Percentiles rank a stretch among this genome's conserved stretches.
These are phyloP conservation scores for Yponomeuta sedellus DNA, from an alignment of 2,888 invertebrate genomes.

Conservation along the genomic window DNA sequence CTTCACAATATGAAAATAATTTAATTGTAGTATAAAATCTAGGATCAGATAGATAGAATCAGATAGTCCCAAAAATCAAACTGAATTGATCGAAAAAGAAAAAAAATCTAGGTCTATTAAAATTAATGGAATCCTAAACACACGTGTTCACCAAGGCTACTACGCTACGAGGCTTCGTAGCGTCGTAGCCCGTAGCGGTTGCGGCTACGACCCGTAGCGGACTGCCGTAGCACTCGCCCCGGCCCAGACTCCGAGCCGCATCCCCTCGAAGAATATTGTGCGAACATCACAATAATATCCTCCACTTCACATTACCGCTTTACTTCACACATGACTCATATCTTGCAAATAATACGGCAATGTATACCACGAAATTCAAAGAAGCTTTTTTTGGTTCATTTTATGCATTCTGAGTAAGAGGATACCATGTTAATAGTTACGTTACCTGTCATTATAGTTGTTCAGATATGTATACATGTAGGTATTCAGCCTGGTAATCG, in stretches of 20 bases:
- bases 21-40: no score
- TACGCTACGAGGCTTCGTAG: conserved; percentile 32
- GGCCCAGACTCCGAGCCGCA: conserved; percentile 25
- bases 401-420: background rate
- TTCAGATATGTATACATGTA: background rate
- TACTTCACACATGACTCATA: background rate
- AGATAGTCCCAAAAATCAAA: no score
- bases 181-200: conserved; percentile 43
- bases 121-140: background rate
- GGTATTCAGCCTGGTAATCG: no score
- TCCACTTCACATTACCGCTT: background rate
- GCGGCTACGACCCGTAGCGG: conserved; percentile 57
- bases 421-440: background rate
- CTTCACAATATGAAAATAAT: no score
- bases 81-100: background rate
- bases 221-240: conserved; percentile 40
- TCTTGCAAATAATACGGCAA: background rate
- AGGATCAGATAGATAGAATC: no score
- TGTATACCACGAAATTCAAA: background rate
- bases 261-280: conserved; percentile 20
- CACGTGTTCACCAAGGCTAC: conserved; percentile 12
- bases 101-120: background rate
- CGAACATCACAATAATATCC: conserved; percentile 30
- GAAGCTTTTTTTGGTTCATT: background rate
- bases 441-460: background rate